These are phyloP conservation scores for Tenebrosternarchus preto DNA, from an alignment of 2,113 vertebrate species.

Conservation along the genomic window DNA sequence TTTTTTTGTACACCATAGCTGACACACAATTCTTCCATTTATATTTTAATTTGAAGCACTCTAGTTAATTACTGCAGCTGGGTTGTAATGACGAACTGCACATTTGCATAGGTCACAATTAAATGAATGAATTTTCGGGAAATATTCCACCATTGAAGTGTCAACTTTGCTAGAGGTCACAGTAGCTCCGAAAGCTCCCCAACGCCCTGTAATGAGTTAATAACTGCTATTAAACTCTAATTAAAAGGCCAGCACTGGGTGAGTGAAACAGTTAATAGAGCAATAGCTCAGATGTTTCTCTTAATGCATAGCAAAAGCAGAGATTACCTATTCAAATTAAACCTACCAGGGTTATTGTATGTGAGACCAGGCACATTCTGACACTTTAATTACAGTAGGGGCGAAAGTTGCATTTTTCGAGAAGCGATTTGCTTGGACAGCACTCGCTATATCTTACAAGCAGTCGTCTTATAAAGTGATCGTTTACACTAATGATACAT, in stretches of 20 bases:
- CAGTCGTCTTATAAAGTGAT: slow-evolving; percentile 23
- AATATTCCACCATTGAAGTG: slow-evolving; percentile 91
- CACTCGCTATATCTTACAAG: not conserved
- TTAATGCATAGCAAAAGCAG: slow-evolving; percentile 84
- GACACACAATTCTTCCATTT: slow-evolving; percentile 84
- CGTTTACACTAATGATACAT: slow-evolving; percentile 35
- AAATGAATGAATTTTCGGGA: slow-evolving; percentile 89
- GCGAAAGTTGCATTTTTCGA: slow-evolving; percentile 80
- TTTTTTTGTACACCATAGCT: slow-evolving; percentile 72
- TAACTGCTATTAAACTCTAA: slow-evolving; percentile 93
- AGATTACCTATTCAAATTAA: slow-evolving; percentile 67
- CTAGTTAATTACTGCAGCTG: slow-evolving; percentile 90
- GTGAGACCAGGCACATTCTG: slow-evolving; percentile 78
- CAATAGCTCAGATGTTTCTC: slow-evolving; percentile 76
- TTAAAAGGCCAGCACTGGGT: slow-evolving; percentile 87
- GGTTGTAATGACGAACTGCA: slow-evolving; percentile 87
- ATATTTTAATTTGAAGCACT: slow-evolving; percentile 89
- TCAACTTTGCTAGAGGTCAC: slow-evolving; percentile 93
- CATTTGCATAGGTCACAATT: slow-evolving; percentile 95
- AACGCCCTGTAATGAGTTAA: slow-evolving; percentile 92
- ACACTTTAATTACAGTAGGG: slow-evolving; percentile 90
- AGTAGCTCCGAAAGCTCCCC: slow-evolving; percentile 87
- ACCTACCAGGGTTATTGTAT: slow-evolving; percentile 76
- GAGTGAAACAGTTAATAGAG: slow-evolving; percentile 87
- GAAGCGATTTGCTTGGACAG: slow-evolving; percentile 67